Conservation (phyloP, 2,888 invertebrate genomes). For the Eueremaeus valkanovi region DNA sequence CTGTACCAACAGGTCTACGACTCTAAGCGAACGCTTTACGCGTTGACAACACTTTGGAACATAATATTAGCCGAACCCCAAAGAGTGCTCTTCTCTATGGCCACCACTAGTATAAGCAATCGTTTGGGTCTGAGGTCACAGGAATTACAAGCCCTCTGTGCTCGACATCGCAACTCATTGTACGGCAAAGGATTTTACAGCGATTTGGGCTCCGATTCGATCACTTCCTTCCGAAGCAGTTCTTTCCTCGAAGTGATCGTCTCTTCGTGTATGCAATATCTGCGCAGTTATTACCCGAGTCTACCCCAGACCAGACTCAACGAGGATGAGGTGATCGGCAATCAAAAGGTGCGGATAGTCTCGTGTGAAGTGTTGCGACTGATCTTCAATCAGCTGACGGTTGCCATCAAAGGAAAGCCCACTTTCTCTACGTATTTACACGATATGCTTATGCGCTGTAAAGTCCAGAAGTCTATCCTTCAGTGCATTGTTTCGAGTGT, state of each 20-base stretch:
- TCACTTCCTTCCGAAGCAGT: conserved; percentile 59
- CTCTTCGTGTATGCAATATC: conserved; percentile 70
- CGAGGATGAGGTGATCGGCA: conserved; percentile 66
- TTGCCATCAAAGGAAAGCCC: conserved; percentile 69
- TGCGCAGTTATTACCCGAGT: conserved; percentile 72
- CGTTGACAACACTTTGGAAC: conserved; percentile 68
- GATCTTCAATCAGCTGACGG: conserved; percentile 67
- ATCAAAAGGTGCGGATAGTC: conserved; percentile 70
- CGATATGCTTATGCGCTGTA: conserved; percentile 63
- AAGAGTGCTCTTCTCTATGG: conserved; percentile 68
- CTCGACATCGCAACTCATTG: conserved; percentile 73
- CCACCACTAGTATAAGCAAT: conserved; percentile 66
- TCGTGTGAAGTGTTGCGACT: conserved; percentile 64
- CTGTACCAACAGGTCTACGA: conserved; percentile 76
- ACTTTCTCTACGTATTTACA: conserved; percentile 65
- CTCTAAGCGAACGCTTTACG: conserved; percentile 67
- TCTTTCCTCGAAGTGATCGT: conserved; percentile 74
- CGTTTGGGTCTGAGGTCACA: conserved; percentile 52
- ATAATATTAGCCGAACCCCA: conserved; percentile 67
- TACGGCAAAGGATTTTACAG: conserved; percentile 61
- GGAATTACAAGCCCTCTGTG: conserved; percentile 57
- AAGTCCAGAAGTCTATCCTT: conserved; percentile 75
- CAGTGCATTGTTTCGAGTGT: conserved; percentile 75
- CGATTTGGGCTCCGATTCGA: conserved; percentile 41
- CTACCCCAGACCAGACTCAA: conserved; percentile 62